Base-by-base conservation (phyloP, 2,113 vertebrate genomes). In the Cisticola juncidis region DNA sequence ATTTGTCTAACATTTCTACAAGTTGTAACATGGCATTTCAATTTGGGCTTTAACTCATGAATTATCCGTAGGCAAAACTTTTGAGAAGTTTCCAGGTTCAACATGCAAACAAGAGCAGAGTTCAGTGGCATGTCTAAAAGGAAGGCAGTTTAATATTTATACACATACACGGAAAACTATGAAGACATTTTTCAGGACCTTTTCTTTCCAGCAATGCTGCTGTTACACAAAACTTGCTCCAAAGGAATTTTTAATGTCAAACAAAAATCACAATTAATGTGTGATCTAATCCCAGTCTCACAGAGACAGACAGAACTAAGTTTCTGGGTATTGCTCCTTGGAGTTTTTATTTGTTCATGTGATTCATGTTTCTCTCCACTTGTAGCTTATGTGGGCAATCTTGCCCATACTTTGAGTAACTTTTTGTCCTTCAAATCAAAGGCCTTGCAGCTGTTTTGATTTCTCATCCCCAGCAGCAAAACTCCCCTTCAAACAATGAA, bases 1-100 rank as follows among this genome's bases (percentile, higher is more conserved):
- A 94, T 97, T 95, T 97, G 95, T 95, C 96, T 96, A 95, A 95
- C 91, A 96, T 97, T 95, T 96, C 94, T 96, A 88, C 95, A 95
- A 86, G 93, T 93, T 97, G 96, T 95, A 95, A 96, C 95, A 91
- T 83, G 86, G 96, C 96, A 97, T 95, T 97, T 97, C 95, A 94
- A 64, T 94, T 95, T 82, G 92, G 78, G 56, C 88, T 94, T 95
- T 94, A 97, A 94, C 92, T 97, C 95, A 94, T 96, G 95, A 96
- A 96, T 97, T 96, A 95, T 95, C 93, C 79, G 12, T 74, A 88
- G 12, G 29, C 91, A 94, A 95, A 97, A 82, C 78, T 92, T 81
- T 94, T 93, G 94, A 96, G 95, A 96, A 77, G 79, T 74, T 96
- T 96, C 92, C 95, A 96, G 96, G 78, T 92, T 97, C 95, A 95